phyloP scores from a whole-genome alignment of 2,888 invertebrate species.

The Aspidapion aeneum region DNA sequence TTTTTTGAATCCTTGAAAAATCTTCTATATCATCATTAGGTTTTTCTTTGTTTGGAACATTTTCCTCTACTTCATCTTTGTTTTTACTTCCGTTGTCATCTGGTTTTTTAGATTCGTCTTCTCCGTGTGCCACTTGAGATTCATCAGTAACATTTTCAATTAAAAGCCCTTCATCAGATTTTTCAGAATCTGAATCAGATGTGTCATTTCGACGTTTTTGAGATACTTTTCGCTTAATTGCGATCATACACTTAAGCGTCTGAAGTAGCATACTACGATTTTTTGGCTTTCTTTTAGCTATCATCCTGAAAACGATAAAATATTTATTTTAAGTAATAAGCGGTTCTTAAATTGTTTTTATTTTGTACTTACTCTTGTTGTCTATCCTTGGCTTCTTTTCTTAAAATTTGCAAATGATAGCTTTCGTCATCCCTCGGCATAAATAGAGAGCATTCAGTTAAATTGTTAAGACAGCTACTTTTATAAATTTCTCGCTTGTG shows the following conservation, averaged over 20 bases:
- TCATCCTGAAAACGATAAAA: slow-evolving; percentile 25
- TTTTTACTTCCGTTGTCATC: too few species aligned
- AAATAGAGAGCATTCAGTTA: slow-evolving; percentile 32
- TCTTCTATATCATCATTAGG: too few species aligned
- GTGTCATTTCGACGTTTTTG: slow-evolving; percentile 22
- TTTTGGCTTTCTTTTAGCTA: slow-evolving; percentile 33
- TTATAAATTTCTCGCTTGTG: slow-evolving; percentile 22
- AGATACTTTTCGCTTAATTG: slow-evolving; percentile 32
- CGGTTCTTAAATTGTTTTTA: not conserved
- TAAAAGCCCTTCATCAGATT: slow-evolving; percentile 10
- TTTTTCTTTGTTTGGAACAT: too few species aligned
- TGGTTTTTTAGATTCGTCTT: too few species aligned
- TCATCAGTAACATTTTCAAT: not conserved
- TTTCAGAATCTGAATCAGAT: slow-evolving; percentile 22
- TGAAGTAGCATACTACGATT: slow-evolving; percentile 31
- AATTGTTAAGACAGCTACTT: slow-evolving; percentile 22
- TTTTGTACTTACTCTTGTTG: slow-evolving; percentile 31
- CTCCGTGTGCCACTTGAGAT: not conserved
- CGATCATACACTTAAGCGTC: slow-evolving; percentile 37
- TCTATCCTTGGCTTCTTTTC: slow-evolving; percentile 29
- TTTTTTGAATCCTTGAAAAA: too few species aligned
- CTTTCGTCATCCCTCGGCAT: slow-evolving; percentile 29
- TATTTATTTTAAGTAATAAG: not conserved
- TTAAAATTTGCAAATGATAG: slow-evolving; percentile 27
- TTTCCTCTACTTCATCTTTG: too few species aligned